Evolutionary conservation across 1,140 invertebrate species (phyloP).

Genomic region (Solen grandis): DNA sequence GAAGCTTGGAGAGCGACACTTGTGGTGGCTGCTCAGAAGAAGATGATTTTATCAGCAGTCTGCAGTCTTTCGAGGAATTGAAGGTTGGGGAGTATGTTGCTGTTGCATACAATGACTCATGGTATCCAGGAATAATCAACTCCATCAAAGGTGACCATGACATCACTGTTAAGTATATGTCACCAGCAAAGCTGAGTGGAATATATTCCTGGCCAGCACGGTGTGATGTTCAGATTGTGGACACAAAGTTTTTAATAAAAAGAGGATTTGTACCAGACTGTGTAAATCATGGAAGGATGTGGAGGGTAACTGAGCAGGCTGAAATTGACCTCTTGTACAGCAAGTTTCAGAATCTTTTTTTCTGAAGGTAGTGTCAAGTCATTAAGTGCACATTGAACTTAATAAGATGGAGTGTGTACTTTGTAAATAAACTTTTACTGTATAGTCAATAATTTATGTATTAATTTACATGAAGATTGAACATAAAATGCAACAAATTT

Average conservation of each 20-base stretch:
- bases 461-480: too few relatives aligned
- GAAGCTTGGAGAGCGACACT: neutral
- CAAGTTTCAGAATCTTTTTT: too few relatives aligned
- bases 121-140: conserved; percentile 20
- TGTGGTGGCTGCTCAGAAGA: neutral
- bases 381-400: too few relatives aligned
- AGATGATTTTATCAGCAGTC: neutral
- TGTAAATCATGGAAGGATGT: conserved; percentile 11
- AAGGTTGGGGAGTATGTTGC: conserved; percentile 20
- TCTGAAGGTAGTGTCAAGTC: too few relatives aligned
- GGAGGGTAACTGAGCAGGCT: neutral
- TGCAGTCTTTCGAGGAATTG: neutral
- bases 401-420: too few relatives aligned
- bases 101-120: conserved; percentile 27
- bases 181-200: conserved; percentile 1
- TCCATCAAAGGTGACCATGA: neutral
- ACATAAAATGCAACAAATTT: too few relatives aligned
- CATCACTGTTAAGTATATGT: conserved; percentile 15
- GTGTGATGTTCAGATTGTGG: conserved; percentile 11
- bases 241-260: conserved; percentile 11
- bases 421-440: too few relatives aligned
- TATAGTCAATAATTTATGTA: too few relatives aligned
- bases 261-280: conserved; percentile 7
- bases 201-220: conserved; percentile 8
- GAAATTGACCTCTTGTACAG: too few relatives aligned